Base-by-base conservation (phyloP, 2,888 invertebrate genomes). In the Trichopria drosophilae region DNA sequence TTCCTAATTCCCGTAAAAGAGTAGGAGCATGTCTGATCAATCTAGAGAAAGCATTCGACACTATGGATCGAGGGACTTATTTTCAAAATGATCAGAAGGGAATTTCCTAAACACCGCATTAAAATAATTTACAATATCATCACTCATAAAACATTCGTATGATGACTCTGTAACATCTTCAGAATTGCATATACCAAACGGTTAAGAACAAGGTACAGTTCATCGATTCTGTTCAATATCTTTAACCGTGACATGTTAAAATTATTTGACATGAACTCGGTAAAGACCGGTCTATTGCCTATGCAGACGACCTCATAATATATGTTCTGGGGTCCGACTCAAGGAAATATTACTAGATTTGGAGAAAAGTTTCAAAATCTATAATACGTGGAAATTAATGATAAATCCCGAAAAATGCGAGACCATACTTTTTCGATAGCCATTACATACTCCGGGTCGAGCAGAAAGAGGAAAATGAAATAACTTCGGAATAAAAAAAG, bases 181-280 rank as follows among this genome's bases (percentile, higher is more conserved):
- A n/a, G n/a, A n/a, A n/a, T n/a, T n/a, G n/a, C n/a, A n/a, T n/a
- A 31, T 31, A 16, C 3, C 10, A 10, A 43, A 57, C 12, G 57
- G 53, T 3, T 36, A 53, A 2, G 47, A 47, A 32, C 57, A 57
- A 29, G 56, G 51, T 1, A 47, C 43, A n/a, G 52, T 48, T 29
- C 53, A 0, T 51, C 55, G 0, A 36, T 51, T 1, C 32, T 59
- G 0, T 60, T 60, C 9, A 54, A 51, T 13, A 60, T 60, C 7
- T 53, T 15, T 29, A 53, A 40, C 2, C 29, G 49, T n/a, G 55
- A 55, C 7, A 6, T 59, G 1, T 42, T 55, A 2, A 44, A 41
- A 1, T 2, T 39, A 6, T 55, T 29, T 16, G 31, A 20, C 3
- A 1, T 57, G 1, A 55, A 55, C 13, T 10, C 9, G 2, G 15